These are phyloP conservation scores for Esox masquinongy DNA, from an alignment of 2,797 vertebrate species.

Conservation along the genomic window DNA sequence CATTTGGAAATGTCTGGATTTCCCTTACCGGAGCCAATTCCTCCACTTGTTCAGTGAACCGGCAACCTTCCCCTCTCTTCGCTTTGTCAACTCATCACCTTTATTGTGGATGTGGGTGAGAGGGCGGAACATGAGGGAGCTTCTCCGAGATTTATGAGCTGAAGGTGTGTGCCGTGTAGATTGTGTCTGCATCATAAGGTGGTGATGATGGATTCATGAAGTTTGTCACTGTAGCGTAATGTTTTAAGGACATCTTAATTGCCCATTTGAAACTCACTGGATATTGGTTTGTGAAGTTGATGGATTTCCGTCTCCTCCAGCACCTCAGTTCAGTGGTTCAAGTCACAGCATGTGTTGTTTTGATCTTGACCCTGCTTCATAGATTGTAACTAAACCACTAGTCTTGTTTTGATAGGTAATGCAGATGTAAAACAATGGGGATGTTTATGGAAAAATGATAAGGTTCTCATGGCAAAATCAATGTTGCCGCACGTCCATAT, in stretches of 20 bases:
- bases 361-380: constrained; percentile 70
- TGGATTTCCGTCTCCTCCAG: constrained; percentile 5
- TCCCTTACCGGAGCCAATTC: constrained; percentile 48
- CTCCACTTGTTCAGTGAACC: constrained; percentile 53
- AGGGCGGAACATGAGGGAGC: constrained; percentile 5
- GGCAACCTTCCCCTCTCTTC: constrained; percentile 35
- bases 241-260: neutral
- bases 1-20: constrained; percentile 75
- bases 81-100: constrained; percentile 48
- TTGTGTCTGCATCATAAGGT: neutral
- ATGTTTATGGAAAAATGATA: constrained; percentile 72
- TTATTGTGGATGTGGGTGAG: constrained; percentile 8
- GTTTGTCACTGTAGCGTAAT: neutral
- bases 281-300: neutral
- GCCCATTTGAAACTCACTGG: neutral
- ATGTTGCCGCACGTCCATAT: constrained; percentile 66
- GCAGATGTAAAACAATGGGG: constrained; percentile 55
- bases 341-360: constrained; percentile 47
- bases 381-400: constrained; percentile 65
- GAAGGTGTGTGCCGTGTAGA: constrained; percentile 9
- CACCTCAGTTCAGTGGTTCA: constrained; percentile 13
- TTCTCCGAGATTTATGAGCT: constrained; percentile 33
- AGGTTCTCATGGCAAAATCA: constrained; percentile 70
- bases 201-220: neutral
- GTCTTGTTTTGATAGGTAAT: constrained; percentile 46